Evolutionary conservation across 2,888 invertebrate species (phyloP).

Genomic region (Ditylenchus weischeri): DNA sequence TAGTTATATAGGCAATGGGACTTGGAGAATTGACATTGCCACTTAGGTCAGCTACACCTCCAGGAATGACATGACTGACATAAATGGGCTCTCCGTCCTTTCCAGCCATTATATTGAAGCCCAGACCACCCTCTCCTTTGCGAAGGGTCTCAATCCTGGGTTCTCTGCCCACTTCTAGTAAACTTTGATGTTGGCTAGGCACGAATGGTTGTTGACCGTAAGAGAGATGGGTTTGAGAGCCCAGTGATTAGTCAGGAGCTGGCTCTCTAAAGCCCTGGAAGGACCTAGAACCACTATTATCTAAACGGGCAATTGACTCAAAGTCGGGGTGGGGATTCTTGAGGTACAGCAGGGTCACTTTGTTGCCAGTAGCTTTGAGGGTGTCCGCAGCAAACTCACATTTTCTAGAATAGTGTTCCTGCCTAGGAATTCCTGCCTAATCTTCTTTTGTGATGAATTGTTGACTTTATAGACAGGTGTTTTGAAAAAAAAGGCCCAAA

Average conservation of each 20-base stretch:
- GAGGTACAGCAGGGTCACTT: constrained; percentile 65
- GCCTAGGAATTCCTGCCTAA: too few species aligned
- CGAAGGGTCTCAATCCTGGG: constrained; percentile 73
- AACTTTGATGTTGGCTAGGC: neutral
- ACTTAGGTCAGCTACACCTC: constrained; percentile 90
- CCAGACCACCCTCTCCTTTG: constrained; percentile 86
- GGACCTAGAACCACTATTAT: constrained; percentile 35
- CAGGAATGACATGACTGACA: constrained; percentile 89
- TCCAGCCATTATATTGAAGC: constrained; percentile 97
- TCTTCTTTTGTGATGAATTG: too few species aligned
- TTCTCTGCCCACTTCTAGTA: constrained; percentile 22
- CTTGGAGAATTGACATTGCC: constrained; percentile 63
- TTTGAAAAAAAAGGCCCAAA: too few species aligned
- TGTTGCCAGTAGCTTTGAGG: constrained; percentile 87
- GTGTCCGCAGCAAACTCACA: constrained; percentile 93
- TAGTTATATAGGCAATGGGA: too few species aligned
- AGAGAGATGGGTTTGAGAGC: constrained; percentile 33
- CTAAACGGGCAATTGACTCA: constrained; percentile 24
- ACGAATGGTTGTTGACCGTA: constrained; percentile 16
- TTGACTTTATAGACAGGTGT: too few species aligned
- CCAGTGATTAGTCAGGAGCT: constrained; percentile 11
- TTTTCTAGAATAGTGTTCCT: constrained; percentile 84
- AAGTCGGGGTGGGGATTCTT: constrained; percentile 44
- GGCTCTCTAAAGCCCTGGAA: constrained; percentile 8
- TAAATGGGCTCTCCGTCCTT: constrained; percentile 98